These are phyloP conservation scores for Oxygymnocypris stewartii DNA, from an alignment of 2,113 vertebrate species.

Conservation along the genomic window DNA sequence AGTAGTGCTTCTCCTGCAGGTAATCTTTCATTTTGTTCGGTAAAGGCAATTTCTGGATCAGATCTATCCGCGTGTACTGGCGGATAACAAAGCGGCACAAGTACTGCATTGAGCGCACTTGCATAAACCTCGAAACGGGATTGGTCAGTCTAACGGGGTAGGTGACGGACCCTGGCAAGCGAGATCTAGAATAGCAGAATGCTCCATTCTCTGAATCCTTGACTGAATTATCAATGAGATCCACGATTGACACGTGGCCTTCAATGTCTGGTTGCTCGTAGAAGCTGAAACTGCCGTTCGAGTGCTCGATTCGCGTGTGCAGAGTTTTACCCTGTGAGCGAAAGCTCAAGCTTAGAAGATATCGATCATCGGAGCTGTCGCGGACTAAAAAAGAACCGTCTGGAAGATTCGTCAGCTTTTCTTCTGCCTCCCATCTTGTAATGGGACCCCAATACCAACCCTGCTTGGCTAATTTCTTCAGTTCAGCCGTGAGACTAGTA, in stretches of 20 bases:
- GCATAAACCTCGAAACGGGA: conserved; percentile 97
- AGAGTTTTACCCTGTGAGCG: conserved; percentile 95
- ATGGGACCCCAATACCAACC: conserved; percentile 99
- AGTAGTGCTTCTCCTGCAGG: conserved; percentile 93
- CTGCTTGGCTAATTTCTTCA: conserved; percentile 87
- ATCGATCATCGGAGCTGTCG: conserved; percentile 96
- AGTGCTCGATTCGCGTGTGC: conserved; percentile 97
- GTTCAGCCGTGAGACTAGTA: conserved; percentile 86
- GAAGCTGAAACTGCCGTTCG: conserved; percentile 98
- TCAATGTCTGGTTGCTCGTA: conserved; percentile 98
- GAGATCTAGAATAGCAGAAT: conserved; percentile 96
- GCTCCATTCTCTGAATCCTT: conserved; percentile 98
- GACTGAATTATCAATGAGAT: conserved; percentile 95
- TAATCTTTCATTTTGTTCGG: conserved; percentile 96
- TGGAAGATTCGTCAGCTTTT: conserved; percentile 88
- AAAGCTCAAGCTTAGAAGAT: conserved; percentile 96
- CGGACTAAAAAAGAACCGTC: conserved; percentile 95
- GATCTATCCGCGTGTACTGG: conserved; percentile 97
- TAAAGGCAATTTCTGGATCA: conserved; percentile 99
- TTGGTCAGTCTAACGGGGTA: conserved; percentile 97
- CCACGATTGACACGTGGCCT: conserved; percentile 96
- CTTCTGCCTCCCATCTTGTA: conserved; percentile 97
- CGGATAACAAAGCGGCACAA: conserved; percentile 98
- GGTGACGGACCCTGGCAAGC: conserved; percentile 93
- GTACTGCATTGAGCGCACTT: conserved; percentile 98